Evolutionary conservation across 2,113 vertebrate species (phyloP), one percentile per base, ranked within the genome.

Genomic region (Canis aureus): DNA sequence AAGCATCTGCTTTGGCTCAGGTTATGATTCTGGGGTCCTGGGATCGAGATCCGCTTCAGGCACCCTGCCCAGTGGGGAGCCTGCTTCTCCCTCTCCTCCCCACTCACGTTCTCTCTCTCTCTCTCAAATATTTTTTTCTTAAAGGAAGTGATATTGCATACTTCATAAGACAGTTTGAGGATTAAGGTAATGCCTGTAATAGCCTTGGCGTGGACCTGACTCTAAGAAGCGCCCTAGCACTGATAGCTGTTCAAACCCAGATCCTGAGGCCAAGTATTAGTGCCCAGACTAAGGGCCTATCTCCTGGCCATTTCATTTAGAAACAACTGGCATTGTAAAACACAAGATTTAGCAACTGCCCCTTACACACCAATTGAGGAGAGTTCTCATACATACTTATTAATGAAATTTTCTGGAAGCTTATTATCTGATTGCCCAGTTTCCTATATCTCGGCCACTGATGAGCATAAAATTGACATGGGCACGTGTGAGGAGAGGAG

Each of bases 141-240:
- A 43, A 20, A 29, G 49, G 19, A 25, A n/a, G 23, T 10, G 59
- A 32, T 49, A 32, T 13, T 23, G n/a, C 0, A 0, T 27, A 38
- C 57, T 29, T 96, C 25, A 4, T 15, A 49, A 43, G 82, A 59
- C 5, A 1, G 3, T 1, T 2, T 32, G 76, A 25, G 35, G 80
- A 15, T 55, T 27, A 23, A 51, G 49, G 35, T 23, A 25, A n/a
- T 35, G 15, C 32, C 32, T 17, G 0, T 38, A 19, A 59, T 13
- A 55, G 1, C 17, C 49, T 38, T 49, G 16, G 90, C 69, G 8
- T 35, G 32, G n/a, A 23, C 38, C 23, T 6, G 13, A 15, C 25
- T 2, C 6, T 13, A 17, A 0, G 0, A 4, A 82, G 11, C n/a
- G n/a, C 53, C 64, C 16, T 3, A 20, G 22, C 60, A 27, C 10